Percentiles rank a stretch among this genome's conserved stretches.
Conservation (phyloP, 2,888 invertebrate genomes). For the Eustalomyia histrio region DNA sequence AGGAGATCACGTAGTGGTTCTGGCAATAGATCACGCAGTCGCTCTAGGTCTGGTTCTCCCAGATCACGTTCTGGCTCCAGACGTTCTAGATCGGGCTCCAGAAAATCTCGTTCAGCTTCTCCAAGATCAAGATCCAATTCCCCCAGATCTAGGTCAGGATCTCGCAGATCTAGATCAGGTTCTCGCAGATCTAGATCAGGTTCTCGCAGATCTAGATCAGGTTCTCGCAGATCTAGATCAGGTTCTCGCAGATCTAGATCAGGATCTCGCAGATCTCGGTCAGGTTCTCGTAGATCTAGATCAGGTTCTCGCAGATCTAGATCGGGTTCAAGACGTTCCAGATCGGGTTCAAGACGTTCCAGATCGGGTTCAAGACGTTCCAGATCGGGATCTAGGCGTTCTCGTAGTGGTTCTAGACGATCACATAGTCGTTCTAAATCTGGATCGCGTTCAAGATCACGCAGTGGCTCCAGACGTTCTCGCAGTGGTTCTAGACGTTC, state of each 20-base stretch:
- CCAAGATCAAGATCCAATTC: constrained; percentile 64
- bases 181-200: constrained; percentile 68
- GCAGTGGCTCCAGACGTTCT: constrained; percentile 67
- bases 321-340: constrained; percentile 70
- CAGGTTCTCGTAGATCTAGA: constrained; percentile 67
- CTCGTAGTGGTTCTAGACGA: constrained; percentile 72
- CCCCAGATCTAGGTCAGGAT: constrained; percentile 57
- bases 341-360: constrained; percentile 66
- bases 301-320: constrained; percentile 65
- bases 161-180: constrained; percentile 61
- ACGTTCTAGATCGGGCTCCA: constrained; percentile 38
- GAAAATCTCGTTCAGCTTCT: constrained; percentile 57
- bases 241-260: constrained; percentile 66
- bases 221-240: constrained; percentile 68
- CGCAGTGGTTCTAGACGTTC: constrained; percentile 66
- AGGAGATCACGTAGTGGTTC: constrained; percentile 69
- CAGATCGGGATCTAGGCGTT: constrained; percentile 68
- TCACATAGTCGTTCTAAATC: constrained; percentile 69
- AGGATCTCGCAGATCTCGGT: constrained; percentile 62
- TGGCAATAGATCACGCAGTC: constrained; percentile 67
- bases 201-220: constrained; percentile 60
- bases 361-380: constrained; percentile 68
- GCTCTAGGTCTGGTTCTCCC: constrained; percentile 72
- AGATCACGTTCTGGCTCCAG: not conserved
- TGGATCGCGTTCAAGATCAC: constrained; percentile 66